Percentiles rank a stretch among this genome's conserved stretches.
These are phyloP conservation scores for Mythimna pallens DNA, from an alignment of 2,888 invertebrate species.

Conservation along the genomic window DNA sequence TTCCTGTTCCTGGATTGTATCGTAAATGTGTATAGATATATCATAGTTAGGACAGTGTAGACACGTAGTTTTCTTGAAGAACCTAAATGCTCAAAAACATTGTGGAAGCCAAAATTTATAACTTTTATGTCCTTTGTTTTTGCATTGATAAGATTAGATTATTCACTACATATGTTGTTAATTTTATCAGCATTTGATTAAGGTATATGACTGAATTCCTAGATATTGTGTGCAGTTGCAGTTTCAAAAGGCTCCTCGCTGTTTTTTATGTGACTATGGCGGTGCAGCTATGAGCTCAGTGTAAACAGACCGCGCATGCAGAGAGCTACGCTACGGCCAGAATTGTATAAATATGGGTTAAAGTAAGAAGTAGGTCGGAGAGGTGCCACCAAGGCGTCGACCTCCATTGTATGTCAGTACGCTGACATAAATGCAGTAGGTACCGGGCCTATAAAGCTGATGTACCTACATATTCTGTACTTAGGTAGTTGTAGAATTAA, in stretches of 20 bases:
- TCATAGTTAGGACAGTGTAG: too few relatives aligned
- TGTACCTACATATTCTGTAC: constrained; percentile 9
- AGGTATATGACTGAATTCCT: constrained; percentile 7
- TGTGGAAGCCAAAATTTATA: constrained; percentile 21
- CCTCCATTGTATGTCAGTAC: constrained; percentile 48
- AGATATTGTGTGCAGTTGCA: constrained; percentile 33
- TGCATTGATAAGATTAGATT: constrained; percentile 63
- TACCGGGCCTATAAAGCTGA: constrained; percentile 13
- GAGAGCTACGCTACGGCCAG: constrained; percentile 52
- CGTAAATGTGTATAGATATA: background rate
- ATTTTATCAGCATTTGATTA: constrained; percentile 52
- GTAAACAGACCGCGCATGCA: constrained; percentile 46
- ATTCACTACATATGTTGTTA: constrained; percentile 16
- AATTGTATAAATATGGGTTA: constrained; percentile 70
- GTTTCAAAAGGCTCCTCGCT: constrained; percentile 19
- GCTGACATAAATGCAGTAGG: constrained; percentile 15
- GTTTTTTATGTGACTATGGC: constrained; percentile 18
- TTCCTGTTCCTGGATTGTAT: background rate
- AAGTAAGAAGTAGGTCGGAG: constrained; percentile 74
- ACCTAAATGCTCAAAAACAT: constrained; percentile 13
- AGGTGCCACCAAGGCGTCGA: constrained; percentile 64
- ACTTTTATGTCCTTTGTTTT: constrained; percentile 48
- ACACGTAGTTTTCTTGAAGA: background rate
- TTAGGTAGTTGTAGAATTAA: constrained; percentile 3
- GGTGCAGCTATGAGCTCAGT: constrained; percentile 33